Evolutionary conservation across 2,888 invertebrate species (phyloP).

Genomic region (Syrista parreyssii): DNA sequence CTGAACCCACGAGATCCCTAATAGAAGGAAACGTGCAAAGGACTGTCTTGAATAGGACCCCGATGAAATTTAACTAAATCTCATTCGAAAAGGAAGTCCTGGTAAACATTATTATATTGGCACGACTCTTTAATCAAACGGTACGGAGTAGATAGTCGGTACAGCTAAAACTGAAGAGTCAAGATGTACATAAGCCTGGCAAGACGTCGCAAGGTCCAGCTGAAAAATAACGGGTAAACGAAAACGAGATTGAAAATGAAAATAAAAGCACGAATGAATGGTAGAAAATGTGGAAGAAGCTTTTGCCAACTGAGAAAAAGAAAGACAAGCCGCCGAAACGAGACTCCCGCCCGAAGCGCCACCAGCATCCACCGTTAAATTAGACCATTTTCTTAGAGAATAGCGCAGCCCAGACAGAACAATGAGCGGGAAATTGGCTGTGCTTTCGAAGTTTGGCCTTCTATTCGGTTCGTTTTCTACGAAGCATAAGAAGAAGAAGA

Average conservation of each 20-base stretch:
- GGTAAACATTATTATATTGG: not conserved
- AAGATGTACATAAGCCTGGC: not conserved
- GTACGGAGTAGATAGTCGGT: not conserved
- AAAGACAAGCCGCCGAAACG: not conserved
- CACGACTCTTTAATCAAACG: not conserved
- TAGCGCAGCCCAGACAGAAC: constrained; percentile 6
- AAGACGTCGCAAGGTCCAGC: not conserved
- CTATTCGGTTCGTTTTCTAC: not conserved
- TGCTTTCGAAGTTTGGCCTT: constrained; percentile 23
- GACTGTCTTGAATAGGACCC: not conserved
- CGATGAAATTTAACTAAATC: not conserved
- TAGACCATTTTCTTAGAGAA: not conserved
- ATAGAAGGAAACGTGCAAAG: not conserved
- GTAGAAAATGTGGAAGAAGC: not conserved
- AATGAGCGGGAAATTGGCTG: constrained; percentile 27
- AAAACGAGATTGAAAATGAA: not conserved
- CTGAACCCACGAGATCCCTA: not conserved
- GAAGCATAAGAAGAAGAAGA: not conserved
- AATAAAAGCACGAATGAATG: not conserved
- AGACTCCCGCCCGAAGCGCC: not conserved
- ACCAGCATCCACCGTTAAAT: not conserved
- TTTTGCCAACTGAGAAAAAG: not conserved
- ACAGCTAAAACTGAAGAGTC: not conserved
- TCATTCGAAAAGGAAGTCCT: not conserved
- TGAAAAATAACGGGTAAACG: not conserved